A percentile compares a stretch with the other conserved stretches of the same genome.
These are phyloP conservation scores for Metellina segmentata DNA, from an alignment of 2,888 invertebrate genomes.

Conservation along the genomic window DNA sequence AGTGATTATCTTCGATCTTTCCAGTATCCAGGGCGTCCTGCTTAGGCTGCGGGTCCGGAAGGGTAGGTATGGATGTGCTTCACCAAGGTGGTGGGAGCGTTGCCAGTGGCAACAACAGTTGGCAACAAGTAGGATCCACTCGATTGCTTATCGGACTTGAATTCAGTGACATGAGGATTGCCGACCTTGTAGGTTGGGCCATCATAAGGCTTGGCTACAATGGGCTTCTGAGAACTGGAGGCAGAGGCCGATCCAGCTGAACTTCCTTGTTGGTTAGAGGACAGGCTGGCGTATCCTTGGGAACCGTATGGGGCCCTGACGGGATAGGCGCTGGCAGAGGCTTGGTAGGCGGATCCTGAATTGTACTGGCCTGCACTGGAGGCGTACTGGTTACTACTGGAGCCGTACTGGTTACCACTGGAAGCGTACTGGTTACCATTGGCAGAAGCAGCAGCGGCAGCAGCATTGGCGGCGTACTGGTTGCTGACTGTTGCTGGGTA, in stretches of 20 bases:
- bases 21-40: not conserved
- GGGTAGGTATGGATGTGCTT: slow-evolving; percentile 75
- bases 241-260: slow-evolving; percentile 36
- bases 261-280: slow-evolving; percentile 30
- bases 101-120: slow-evolving; percentile 57
- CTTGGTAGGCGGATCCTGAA: slow-evolving; percentile 5
- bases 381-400: slow-evolving; percentile 49
- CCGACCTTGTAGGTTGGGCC: slow-evolving; percentile 69
- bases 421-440: not conserved
- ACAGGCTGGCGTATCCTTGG: slow-evolving; percentile 29
- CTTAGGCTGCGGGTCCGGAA: slow-evolving; percentile 42
- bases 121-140: slow-evolving; percentile 53
- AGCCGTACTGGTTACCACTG: slow-evolving; percentile 38
- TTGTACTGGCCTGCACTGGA: not conserved
- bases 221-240: slow-evolving; percentile 8
- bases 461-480: slow-evolving; percentile 64
- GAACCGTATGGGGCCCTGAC: slow-evolving; percentile 51
- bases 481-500: slow-evolving; percentile 58
- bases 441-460: slow-evolving; percentile 23
- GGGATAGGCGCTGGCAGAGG: slow-evolving; percentile 40
- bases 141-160: slow-evolving; percentile 41
- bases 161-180: slow-evolving; percentile 69
- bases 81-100: slow-evolving; percentile 58
- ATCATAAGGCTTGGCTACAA: slow-evolving; percentile 62
- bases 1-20: not conserved